Evolutionary conservation across 2,797 vertebrate genomes (phyloP), one percentile per base, ranked within the genome.

Genomic region (Varecia variegata): DNA sequence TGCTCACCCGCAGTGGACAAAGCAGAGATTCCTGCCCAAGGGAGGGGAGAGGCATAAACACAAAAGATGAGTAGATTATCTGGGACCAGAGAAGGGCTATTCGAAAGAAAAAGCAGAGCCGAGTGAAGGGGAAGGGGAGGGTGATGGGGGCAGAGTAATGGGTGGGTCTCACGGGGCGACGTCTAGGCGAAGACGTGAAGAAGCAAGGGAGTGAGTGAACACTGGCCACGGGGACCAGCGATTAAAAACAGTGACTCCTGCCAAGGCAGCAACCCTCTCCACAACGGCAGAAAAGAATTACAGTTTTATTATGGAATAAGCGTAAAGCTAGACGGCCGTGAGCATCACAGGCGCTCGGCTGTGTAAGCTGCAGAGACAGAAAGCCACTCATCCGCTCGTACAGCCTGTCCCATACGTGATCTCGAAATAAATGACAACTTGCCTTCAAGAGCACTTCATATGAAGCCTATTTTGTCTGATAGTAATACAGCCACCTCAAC

Each of bases 1-100:
- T 1, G 1, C 60, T 50, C 14, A 0, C 3, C 54, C 27, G 38
- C 15, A 1, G 9, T 2, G n/a, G 14, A 2, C 32, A 4, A 1
- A 21, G 8, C 10, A 30, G 67, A 65, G 71, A 2, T 3, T 50
- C 50, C 68, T 25, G 60, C 30, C 30, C 23, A 10, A 43, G 23
- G 70, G 8, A 15, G 3, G 6, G 35, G 5, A 21, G 4, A 9
- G 13, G 30, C 15, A 30, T 7, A 38, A 27, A 27, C 47, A 58
- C 56, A 30, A 30, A 60, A 14, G 21, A 23, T 0, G 3, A 50
- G 52, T 32, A 7, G 25, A 23, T 23, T 5, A n/a, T 40, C 18
- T 17, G 9, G 60, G 38, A 4, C 5, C 7, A 4, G 2, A 9
- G 25, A 32, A 68, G 32, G 58, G 62, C n/a, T 1, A 12, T n/a